Conservation (phyloP, 2,113 vertebrate genomes). For the Gavialis gangeticus region DNA sequence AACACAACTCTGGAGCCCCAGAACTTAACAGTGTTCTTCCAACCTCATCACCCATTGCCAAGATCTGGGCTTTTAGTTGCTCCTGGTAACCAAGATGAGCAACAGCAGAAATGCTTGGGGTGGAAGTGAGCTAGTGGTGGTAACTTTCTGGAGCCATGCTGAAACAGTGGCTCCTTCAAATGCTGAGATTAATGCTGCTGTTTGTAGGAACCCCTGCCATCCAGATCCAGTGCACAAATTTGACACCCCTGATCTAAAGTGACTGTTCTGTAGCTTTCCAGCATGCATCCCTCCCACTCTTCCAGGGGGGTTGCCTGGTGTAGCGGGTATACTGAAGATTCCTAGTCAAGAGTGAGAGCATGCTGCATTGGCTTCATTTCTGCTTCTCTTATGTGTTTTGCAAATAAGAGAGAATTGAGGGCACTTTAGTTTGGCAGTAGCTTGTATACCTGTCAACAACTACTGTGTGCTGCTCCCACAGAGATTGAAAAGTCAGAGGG, state of each 20-base stretch:
- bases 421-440: not conserved
- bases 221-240: too few species aligned
- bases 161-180: too few species aligned
- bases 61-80: too few species aligned
- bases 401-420: not conserved
- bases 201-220: too few species aligned
- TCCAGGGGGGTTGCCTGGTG: not conserved
- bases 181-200: too few species aligned
- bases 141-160: too few species aligned
- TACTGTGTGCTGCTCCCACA: not conserved
- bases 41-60: too few species aligned
- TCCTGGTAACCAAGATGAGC: too few species aligned
- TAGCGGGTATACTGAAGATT: not conserved
- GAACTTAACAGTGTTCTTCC: too few species aligned
- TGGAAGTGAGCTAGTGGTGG: too few species aligned
- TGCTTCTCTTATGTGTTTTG: not conserved
- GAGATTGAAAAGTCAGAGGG: not conserved
- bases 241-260: not conserved
- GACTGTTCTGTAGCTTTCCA: not conserved
- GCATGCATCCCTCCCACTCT: not conserved
- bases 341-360: not conserved
- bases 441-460: not conserved
- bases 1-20: too few species aligned
- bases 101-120: too few species aligned
- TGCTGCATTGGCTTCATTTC: rapidly evolving